Evolutionary conservation across 1,140 invertebrate species (phyloP), one percentile per base, ranked within the genome.

Genomic region (Stegodyphus mimosarum): DNA sequence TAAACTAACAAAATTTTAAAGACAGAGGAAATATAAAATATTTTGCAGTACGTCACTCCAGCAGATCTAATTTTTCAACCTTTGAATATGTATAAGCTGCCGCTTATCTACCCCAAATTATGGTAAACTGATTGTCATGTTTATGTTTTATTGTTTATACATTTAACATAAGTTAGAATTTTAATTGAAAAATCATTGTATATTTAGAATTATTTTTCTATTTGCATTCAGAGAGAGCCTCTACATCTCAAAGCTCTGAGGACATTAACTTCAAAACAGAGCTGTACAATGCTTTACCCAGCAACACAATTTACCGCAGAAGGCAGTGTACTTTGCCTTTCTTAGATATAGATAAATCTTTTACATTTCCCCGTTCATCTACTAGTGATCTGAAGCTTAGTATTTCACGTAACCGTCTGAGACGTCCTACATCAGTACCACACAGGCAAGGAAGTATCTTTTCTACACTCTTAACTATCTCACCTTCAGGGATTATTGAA

Each of bases 201-300:
- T 33, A 33, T 3, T 33, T 33, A 33, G 33, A 33, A 33, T 33
- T 33, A 33, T 33, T 33, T 33, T 33, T 33, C 33, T 33, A 33
- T 33, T 33, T 33, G 33, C 33, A 33, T 33, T 33, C 33, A 33
- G 33, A 33, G 1, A 3, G 33, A 67, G 66, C 7, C n/a, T 71
- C 50, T 50, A 53, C 50, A 17, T 4, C 6, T 70, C 3, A 52
- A 72, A 18, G 17, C 13, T 60, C 10, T 72, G 52, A 81, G 33
- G 67, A 72, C 49, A 64, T 55, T 51, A 67, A 83, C 52, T 71
- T 83, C 10, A 73, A 74, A 83, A 74, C 70, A 52, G 80, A 83
- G 60, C 73, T 83, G 9, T 83, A 52, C 52, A 83, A 71, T 67
- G 50, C 33, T 48, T 53, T 83, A 7, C 80, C 80, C 4, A 83